A percentile compares a stretch with the other conserved stretches of the same genome.
Evolutionary conservation across 2,113 vertebrate species (phyloP).

Genomic region (Phalacrocorax brasilianus): DNA sequence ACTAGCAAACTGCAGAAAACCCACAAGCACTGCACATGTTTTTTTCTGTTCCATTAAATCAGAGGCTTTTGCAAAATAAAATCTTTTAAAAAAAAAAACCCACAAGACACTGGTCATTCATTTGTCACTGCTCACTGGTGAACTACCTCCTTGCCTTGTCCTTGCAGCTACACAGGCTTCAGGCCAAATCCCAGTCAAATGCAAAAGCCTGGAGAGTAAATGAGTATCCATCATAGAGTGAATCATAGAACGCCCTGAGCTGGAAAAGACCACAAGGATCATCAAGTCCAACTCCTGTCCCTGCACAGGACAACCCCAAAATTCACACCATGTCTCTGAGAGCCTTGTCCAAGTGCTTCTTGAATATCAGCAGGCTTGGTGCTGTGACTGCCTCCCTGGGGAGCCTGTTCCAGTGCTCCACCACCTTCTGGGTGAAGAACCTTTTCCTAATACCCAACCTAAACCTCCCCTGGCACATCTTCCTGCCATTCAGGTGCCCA

Average conservation of each 20-base stretch:
- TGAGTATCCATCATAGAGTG: not conserved
- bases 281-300: no score
- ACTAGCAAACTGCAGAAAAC: constrained; percentile 7
- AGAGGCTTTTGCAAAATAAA: constrained; percentile 9
- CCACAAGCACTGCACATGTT: not conserved
- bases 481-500: not conserved
- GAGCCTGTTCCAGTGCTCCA: no score
- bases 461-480: no score
- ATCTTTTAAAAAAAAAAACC: not conserved
- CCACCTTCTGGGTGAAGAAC: no score
- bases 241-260: no score
- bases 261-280: no score
- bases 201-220: not conserved
- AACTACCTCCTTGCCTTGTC: not conserved
- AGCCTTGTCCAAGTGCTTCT: no score
- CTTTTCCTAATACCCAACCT: no score
- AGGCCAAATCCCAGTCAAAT: not conserved
- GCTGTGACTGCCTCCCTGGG: no score
- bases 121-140: not conserved
- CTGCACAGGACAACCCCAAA: no score
- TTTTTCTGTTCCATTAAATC: not conserved
- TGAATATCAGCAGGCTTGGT: no score
- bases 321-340: no score
- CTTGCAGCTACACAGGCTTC: not conserved
- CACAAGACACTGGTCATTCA: not conserved